phyloP scores from a whole-genome alignment of 2,888 invertebrate species.

The Tiliacea citrago region DNA sequence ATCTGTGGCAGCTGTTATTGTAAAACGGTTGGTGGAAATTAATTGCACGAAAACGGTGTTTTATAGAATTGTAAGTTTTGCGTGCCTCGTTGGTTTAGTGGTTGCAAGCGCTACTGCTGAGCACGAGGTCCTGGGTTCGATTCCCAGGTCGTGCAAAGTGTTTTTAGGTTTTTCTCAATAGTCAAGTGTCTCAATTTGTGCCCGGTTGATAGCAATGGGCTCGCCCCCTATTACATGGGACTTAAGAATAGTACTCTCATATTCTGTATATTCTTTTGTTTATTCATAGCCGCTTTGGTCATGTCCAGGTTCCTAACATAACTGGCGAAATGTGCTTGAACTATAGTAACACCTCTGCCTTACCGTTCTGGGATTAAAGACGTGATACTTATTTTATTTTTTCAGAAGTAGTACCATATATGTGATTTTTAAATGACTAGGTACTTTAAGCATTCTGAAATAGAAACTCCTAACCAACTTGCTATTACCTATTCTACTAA shows the following conservation, averaged over 20 bases:
- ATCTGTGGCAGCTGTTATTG: slow-evolving; percentile 55
- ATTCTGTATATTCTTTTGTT: no score
- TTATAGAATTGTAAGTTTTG: background rate
- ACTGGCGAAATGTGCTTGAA: background rate
- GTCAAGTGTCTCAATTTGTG: background rate
- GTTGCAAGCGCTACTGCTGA: background rate
- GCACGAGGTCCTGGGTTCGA: background rate
- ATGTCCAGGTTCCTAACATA: background rate
- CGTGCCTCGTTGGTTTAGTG: background rate
- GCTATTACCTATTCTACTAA: background rate
- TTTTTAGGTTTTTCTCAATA: background rate
- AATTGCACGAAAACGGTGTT: slow-evolving; percentile 23
- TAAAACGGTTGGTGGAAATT: slow-evolving; percentile 54
- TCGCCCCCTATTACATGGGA: background rate
- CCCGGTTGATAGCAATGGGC: background rate
- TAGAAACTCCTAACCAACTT: background rate
- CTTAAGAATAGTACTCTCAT: no score
- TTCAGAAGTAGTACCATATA: no score
- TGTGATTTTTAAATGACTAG: background rate
- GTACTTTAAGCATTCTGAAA: background rate
- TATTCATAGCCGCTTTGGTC: no score
- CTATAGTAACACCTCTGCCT: background rate
- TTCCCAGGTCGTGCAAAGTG: background rate
- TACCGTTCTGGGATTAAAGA: background rate
- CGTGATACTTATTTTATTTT: background rate